These are phyloP conservation scores for Calliscelio sp. DNA, from an alignment of 2,888 invertebrate genomes.

Conservation along the genomic window DNA sequence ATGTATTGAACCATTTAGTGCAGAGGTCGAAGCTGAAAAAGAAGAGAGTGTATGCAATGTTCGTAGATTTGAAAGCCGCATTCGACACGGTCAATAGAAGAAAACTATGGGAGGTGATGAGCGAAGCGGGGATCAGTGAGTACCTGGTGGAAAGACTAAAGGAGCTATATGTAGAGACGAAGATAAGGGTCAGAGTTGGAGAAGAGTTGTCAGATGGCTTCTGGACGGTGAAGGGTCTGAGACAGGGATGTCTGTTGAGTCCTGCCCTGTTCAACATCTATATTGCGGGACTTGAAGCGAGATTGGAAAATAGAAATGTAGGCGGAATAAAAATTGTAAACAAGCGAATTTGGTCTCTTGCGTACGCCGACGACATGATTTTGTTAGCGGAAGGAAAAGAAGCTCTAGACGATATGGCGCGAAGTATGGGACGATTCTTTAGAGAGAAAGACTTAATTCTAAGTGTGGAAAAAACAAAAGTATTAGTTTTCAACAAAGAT, in stretches of 20 bases:
- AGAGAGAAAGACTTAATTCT: conserved; percentile 35
- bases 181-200: conserved; percentile 32
- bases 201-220: conserved; percentile 39
- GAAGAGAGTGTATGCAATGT: conserved; percentile 51
- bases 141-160: conserved; percentile 41
- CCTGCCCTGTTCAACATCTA: conserved; percentile 44
- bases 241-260: conserved; percentile 73
- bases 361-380: conserved; percentile 59
- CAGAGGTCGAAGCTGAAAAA: conserved; percentile 23
- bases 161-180: conserved; percentile 55
- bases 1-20: conserved; percentile 48
- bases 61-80: conserved; percentile 72
- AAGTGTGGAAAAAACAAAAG: conserved; percentile 59
- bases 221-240: conserved; percentile 64
- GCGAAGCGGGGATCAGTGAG: conserved; percentile 14
- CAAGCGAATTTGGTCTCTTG: conserved; percentile 48
- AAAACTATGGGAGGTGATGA: conserved; percentile 65
- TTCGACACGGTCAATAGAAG: conserved; percentile 71
- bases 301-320: conserved; percentile 22
- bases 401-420: conserved; percentile 44
- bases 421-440: conserved; percentile 15
- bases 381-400: conserved; percentile 35
- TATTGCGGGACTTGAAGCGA: conserved; percentile 38
- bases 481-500: conserved; percentile 39
- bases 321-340: conserved; percentile 40